These are phyloP conservation scores for Cricetomys ansorgei DNA, from an alignment of 2,113 vertebrate genomes.

Conservation along the genomic window DNA sequence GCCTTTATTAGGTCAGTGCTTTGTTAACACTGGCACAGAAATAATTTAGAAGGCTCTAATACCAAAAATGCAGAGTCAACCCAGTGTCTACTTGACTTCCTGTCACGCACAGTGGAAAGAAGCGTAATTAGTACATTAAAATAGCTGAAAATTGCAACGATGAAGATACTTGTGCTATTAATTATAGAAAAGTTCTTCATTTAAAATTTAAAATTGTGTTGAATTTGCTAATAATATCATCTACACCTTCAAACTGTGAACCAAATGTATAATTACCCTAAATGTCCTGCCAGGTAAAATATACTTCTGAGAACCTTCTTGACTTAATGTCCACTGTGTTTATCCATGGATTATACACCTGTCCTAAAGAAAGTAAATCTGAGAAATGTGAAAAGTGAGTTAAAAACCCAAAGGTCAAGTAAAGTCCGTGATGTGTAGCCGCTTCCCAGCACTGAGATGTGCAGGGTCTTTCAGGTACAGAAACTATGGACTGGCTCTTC, in stretches of 20 bases:
- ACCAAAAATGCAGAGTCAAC: slow-evolving; percentile 68
- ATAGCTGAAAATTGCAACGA: slow-evolving; percentile 1
- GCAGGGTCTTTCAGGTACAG: background rate
- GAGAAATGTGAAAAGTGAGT: slow-evolving; percentile 30
- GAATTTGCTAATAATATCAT: slow-evolving; percentile 71
- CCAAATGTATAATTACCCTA: slow-evolving; percentile 72
- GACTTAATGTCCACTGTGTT: slow-evolving; percentile 58
- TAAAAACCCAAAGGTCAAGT: slow-evolving; percentile 54
- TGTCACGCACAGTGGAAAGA: slow-evolving; percentile 32
- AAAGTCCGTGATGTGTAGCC: background rate
- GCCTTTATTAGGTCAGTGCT: slow-evolving; percentile 69
- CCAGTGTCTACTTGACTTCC: slow-evolving; percentile 65
- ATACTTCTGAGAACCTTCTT: slow-evolving; percentile 66
- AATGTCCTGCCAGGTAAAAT: slow-evolving; percentile 65
- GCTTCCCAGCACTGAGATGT: background rate
- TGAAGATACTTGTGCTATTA: background rate
- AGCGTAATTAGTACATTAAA: background rate
- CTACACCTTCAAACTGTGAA: slow-evolving; percentile 56
- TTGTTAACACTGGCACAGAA: slow-evolving; percentile 75
- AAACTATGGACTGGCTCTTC: background rate
- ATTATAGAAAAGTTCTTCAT: slow-evolving; percentile 50
- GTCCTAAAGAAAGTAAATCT: slow-evolving; percentile 48
- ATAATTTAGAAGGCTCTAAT: slow-evolving; percentile 73
- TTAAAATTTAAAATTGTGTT: slow-evolving; percentile 65
- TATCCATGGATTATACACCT: slow-evolving; percentile 47